phyloP scores from a whole-genome alignment of 2,113 vertebrate species.

The Odocoileus hemionus region DNA sequence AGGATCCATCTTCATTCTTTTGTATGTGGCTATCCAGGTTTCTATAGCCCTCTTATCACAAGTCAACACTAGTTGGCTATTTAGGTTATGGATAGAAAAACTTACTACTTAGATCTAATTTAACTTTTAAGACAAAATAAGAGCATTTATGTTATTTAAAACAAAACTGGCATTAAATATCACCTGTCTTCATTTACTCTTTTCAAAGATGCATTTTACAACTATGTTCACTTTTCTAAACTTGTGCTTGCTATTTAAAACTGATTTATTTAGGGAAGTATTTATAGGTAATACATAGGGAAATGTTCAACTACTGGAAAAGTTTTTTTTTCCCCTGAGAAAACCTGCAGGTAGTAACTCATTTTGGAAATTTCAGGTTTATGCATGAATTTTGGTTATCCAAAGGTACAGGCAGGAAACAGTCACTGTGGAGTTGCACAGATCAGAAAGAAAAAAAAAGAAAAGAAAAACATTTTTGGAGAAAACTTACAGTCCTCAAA shows the following conservation, averaged over 20 bases:
- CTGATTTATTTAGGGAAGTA: not conserved
- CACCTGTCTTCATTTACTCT: not conserved
- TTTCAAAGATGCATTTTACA: not conserved
- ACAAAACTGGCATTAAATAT: slow-evolving; percentile 7
- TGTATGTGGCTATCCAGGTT: not conserved
- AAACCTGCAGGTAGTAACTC: not conserved
- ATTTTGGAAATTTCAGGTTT: slow-evolving; percentile 5
- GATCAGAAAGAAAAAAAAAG: not conserved
- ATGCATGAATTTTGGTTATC: not conserved
- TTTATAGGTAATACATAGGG: not conserved
- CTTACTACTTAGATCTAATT: not conserved
- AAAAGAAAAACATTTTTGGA: not conserved
- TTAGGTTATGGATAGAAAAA: slow-evolving; percentile 22
- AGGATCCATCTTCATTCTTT: not conserved
- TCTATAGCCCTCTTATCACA: slow-evolving; percentile 34
- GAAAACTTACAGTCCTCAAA: not conserved
- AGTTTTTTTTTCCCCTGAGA: not conserved
- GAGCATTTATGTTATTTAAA: slow-evolving; percentile 15
- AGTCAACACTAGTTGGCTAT: slow-evolving; percentile 59
- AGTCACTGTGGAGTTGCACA: not conserved
- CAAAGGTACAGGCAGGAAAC: not conserved
- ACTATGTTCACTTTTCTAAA: not conserved
- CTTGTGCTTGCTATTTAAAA: not conserved
- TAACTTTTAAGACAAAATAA: slow-evolving; percentile 38
- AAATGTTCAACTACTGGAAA: not conserved